Evolutionary conservation across 2,888 invertebrate species (phyloP), one percentile per base, ranked within the genome.

Genomic region (Griposia aprilina): DNA sequence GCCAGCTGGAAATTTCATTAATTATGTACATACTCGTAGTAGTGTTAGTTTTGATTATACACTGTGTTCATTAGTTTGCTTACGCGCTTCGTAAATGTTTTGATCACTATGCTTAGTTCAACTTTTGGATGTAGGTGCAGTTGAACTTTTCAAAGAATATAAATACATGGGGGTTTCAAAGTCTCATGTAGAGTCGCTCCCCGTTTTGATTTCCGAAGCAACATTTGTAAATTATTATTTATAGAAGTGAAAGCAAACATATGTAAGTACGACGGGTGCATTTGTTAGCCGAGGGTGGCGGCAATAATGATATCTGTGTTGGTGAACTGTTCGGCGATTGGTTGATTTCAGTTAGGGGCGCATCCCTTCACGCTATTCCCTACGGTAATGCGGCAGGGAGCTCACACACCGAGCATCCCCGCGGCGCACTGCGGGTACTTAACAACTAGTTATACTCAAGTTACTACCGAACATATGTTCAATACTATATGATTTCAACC

Each of bases 1-100:
- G 95, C 95, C 96, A 96, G 91, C 93, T 96, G 95, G 95, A 96
- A 96, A 96, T 95, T 94, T 95, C 94, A 94, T 96, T 96, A 96
- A 96, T 97, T 96, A 96, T 94, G 94, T 93, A 94, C 93, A 87
- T 89, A n/a, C n/a, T n/a, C n/a, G n/a, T n/a, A 87, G 92, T 90
- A 90, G 93, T 92, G 93, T 93, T 93, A 92, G 92, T 92, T 93
- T 89, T 93, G 94, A 94, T 93, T 93, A 93, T 94, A 95, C 93
- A 94, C 91, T 89, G 91, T 90, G 92, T 92, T 93, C 93, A 94
- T 94, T 94, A 94, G 95, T 95, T 95, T 94, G 91, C 92, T 91
- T 91, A 92, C 91, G 87, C 84, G 90, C 89, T 91, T 91, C 88
- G 90, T 90, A 91, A 90, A 90, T 90, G 91, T 93, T 93, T 91